Percentiles rank a stretch among this genome's conserved stretches.
Evolutionary conservation across 30 jellyfish, hydroid and myxozoan species (phyloP).

Genomic region (Aurelia aurita complex sp. Pacific): DNA sequence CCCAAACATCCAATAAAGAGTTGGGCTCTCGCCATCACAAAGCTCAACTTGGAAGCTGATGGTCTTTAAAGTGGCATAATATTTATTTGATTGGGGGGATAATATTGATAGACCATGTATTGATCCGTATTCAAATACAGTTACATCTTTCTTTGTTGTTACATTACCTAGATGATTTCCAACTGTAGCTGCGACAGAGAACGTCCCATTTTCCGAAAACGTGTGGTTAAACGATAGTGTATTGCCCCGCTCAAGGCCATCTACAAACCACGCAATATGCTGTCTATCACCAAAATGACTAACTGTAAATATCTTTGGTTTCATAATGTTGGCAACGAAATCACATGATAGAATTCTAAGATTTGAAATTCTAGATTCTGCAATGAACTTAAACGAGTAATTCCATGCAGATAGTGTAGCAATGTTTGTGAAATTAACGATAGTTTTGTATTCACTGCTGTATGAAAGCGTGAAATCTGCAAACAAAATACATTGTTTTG

Average conservation of each 20-base stretch:
- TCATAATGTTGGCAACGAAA: slow-evolving; percentile 10
- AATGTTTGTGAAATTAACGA: slow-evolving; percentile 23
- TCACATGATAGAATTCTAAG: slow-evolving; percentile 19
- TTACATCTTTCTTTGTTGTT: neutral
- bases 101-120: slow-evolving; percentile 45
- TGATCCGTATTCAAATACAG: slow-evolving; percentile 46
- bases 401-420: neutral
- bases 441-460: slow-evolving; percentile 1
- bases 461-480: neutral
- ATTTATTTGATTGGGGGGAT: neutral
- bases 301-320: neutral
- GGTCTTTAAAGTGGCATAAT: neutral
- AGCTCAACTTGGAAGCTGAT: slow-evolving; percentile 6
- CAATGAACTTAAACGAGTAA: neutral
- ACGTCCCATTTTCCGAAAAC: slow-evolving; percentile 37
- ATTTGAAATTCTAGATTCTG: neutral
- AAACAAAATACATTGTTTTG: slow-evolving; percentile 10
- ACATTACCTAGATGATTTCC: slow-evolving; percentile 9
- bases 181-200: slow-evolving; percentile 9
- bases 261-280: slow-evolving; percentile 20
- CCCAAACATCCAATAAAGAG: slow-evolving; percentile 43
- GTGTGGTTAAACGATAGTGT: neutral
- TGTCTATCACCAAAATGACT: slow-evolving; percentile 11
- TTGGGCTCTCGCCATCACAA: slow-evolving; percentile 45
- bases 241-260: neutral